phyloP scores from a whole-genome alignment of 2,797 vertebrate species.

The Danio aesculapii region DNA sequence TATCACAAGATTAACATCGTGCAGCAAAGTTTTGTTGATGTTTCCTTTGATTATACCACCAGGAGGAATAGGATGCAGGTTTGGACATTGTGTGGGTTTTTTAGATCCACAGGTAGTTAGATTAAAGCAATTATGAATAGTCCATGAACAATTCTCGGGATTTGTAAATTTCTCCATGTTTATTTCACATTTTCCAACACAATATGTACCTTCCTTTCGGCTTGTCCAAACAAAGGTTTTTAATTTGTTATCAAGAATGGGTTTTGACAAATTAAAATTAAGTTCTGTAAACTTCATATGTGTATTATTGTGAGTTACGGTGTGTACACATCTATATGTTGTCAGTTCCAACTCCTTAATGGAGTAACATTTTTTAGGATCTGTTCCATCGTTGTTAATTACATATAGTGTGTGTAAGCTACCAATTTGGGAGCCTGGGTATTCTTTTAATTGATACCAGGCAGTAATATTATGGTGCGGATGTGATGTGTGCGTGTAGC shows the following conservation, averaged over 20 bases:
- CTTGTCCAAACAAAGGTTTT: background rate
- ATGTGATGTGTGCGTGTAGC: background rate
- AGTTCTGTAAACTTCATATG: too few relatives aligned
- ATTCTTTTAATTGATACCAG: constrained; percentile 9
- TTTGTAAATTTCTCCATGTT: background rate
- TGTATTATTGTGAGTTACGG: background rate
- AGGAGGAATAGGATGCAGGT: background rate
- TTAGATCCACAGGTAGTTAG: background rate
- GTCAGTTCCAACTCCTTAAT: background rate
- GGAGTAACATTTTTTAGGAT: background rate
- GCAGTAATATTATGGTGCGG: background rate
- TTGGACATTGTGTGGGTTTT: background rate
- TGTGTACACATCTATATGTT: background rate
- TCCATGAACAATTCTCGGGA: background rate
- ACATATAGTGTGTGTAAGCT: background rate
- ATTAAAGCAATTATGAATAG: background rate
- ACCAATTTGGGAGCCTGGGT: background rate
- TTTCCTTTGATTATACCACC: constrained; percentile 11
- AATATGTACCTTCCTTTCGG: background rate
- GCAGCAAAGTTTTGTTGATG: constrained; percentile 31
- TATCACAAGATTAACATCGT: constrained; percentile 22
- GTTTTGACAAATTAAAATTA: too few relatives aligned
- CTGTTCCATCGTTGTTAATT: background rate
- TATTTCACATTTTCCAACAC: background rate
- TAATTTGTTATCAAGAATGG: background rate